Evolutionary conservation across 2,888 invertebrate species (phyloP), one percentile per base, ranked within the genome.

Genomic region (Lepeophtheirus nordmannii): DNA sequence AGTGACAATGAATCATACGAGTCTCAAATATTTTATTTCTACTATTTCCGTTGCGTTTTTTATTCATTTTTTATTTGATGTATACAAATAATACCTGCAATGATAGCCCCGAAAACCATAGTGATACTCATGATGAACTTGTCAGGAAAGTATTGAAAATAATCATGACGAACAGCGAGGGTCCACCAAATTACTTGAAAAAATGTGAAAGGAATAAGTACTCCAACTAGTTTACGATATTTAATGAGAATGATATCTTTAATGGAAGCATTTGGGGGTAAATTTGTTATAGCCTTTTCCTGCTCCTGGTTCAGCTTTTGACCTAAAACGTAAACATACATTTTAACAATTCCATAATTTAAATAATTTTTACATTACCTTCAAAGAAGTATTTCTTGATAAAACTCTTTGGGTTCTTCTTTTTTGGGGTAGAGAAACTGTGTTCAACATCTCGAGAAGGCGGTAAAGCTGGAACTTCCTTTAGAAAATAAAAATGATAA

Each of bases 21-120:
- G n/a, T n/a, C n/a, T n/a, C n/a, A n/a, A n/a, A n/a, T n/a, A n/a
- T n/a, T n/a, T n/a, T n/a, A n/a, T n/a, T n/a, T n/a, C n/a, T n/a
- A n/a, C n/a, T n/a, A n/a, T n/a, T n/a, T n/a, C n/a, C n/a, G n/a
- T n/a, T n/a, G n/a, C n/a, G n/a, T n/a, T n/a, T n/a, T n/a, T n/a
- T n/a, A n/a, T n/a, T n/a, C n/a, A n/a, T n/a, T n/a, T n/a, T n/a
- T n/a, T n/a, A n/a, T n/a, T n/a, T n/a, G n/a, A n/a, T n/a, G n/a
- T n/a, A n/a, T n/a, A n/a, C n/a, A 8, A 12, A 58, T 30, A n/a
- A n/a, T 65, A 66, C 66, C 66, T 46, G 66, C 66, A 60, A 66
- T 40, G 38, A 58, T 41, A 37, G 66, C 66, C 3, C 66, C 66
- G 14, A 66, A 66, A 12, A 66, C 22, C 66, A 66, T 66, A 40